Base-by-base conservation (phyloP, 2,888 invertebrate genomes). In the Xanthorhoe spadicearia region DNA sequence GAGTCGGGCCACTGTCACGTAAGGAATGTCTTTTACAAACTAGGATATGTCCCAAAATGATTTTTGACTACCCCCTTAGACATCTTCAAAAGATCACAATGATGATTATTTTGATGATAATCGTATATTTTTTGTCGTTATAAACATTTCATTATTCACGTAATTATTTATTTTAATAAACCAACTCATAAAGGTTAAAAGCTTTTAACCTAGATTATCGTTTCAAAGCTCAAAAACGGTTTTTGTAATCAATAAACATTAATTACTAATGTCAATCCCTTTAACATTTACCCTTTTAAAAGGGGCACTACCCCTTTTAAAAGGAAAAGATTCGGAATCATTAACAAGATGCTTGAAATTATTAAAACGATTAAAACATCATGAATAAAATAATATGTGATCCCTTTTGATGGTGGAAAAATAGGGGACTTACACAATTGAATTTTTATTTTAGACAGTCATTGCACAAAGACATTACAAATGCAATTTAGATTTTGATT, bases 351-450 rank as follows among this genome's bases (percentile, higher is more conserved):
- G 62, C 54, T 50, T 51, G 17, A 49, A 58, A 65, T 64, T 43
- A 43, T 65, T 65, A 38, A 55, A 61, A 38, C 61, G 57, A 23
- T 66, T 66, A 52, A 13, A 46, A 58, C 32, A 57, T 64, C 38
- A 13, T 43, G 38, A 43, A 43, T 43, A 13, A 43, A n/a, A 43
- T 43, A 43, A 43, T 43, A 43, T 13, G 13, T 38, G 10, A 38
- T 13, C 38, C 32, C 38, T 38, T 13, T 43, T 13, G 38, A 13
- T 13, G 13, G 13, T 13, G 4, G 13, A 9, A 13, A 43, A 13
- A 43, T 13, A 10, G 10, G 38, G 38, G 38, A 43, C 13, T 13
- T 13, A 43, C 2, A 9, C 9, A 13, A 13, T 43, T 13, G 9
- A 4, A 4, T 38, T 9, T 9, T 8, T 10, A 43, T 43, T 43